Evolutionary conservation across 35 echinoderm and acorn worm species (phyloP), one percentile per base, ranked within the genome.

Genomic region (Anneissia japonica): DNA sequence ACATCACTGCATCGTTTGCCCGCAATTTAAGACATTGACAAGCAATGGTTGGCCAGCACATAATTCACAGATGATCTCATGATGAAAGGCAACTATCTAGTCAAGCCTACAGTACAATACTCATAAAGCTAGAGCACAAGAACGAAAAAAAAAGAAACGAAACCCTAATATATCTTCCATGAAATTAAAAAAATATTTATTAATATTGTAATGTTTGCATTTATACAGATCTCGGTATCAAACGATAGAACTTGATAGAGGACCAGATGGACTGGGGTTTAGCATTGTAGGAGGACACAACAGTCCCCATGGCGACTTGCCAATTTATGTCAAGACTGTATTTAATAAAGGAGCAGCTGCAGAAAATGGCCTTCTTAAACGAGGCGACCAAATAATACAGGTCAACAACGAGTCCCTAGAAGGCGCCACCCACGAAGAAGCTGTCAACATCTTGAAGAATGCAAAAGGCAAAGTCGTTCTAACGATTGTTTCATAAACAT

Each of bases 281-380:
- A 99, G 96, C 74, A 99, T 99, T 31, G 92, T 99, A 0, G 96
- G 96, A 14, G 96, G 96, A 12, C 77, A 76, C 56, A 92, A 92
- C 16, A 99, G 96, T 39, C 96, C 96, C 30, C 96, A 99, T 38
- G 96, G 96, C 23, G 90, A 99, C 77, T 87, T 99, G 21, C 96
- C 96, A 36, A 99, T 99, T 73, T 99, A 99, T 41, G 93, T 99
- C 83, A 99, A 99, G 83, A 99, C 96, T 3, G 96, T 99, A 31
- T 99, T 99, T 85, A 87, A 87, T 36, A 89, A 87, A 19, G 96
- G 96, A 3, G 96, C 96, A 30, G 96, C 96, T 26, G 83, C 90
- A n/a, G 86, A 89, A 41, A 91, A 86, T 38, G 84, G 84, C 26
- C 56, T 89, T 32, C 89, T 94, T 76, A 95, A 91, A 74, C 35